Base-by-base conservation (phyloP, 1,140 invertebrate genomes). In the Marisa cornuarietis region DNA sequence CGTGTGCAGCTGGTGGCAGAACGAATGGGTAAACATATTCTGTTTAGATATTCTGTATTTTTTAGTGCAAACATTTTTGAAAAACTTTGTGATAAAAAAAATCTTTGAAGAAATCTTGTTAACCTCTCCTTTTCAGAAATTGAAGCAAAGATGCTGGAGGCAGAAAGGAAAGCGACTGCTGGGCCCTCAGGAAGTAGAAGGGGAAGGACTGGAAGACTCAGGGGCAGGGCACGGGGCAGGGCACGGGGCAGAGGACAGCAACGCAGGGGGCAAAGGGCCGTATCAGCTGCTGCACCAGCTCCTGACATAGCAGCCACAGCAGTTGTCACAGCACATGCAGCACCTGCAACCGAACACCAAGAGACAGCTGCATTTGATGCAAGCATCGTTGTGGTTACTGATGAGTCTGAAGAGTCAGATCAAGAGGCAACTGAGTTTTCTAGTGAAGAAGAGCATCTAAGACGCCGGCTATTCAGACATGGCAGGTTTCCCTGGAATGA, bases 21-120 rank as follows among this genome's bases (percentile, higher is more conserved):
- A 52, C 83, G 89, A 66, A 89, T 88, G 87, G 85, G 88, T 90
- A 81, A 51, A 31, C 13, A 72, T 24, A 66, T 65, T 49, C 58
- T 22, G 26, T 18, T 52, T n/a, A 69, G 18, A 22, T n/a, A n/a
- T n/a, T 63, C 8, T 66, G 22, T 16, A 24, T 16, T n/a, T 62
- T 31, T 24, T 76, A 66, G 31, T 65, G 11, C 11, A 52, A 31
- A n/a, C 62, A 51, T 4, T 8, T 63, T 10, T 68, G 11, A 16
- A 20, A 0, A 24, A 20, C n/a, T 31, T 54, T 68, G 14, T 13
- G 7, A 42, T 4, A 42, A 42, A 42, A 42, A 42, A 42, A 42
- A 7, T 81, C 76, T n/a, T n/a, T n/a, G n/a, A n/a, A n/a, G n/a
- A n/a, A n/a, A n/a, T n/a, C n/a, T n/a, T n/a, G n/a, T n/a, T n/a